phyloP scores from a whole-genome alignment of 2,797 vertebrate species.

The Protosalanx chinensis region DNA sequence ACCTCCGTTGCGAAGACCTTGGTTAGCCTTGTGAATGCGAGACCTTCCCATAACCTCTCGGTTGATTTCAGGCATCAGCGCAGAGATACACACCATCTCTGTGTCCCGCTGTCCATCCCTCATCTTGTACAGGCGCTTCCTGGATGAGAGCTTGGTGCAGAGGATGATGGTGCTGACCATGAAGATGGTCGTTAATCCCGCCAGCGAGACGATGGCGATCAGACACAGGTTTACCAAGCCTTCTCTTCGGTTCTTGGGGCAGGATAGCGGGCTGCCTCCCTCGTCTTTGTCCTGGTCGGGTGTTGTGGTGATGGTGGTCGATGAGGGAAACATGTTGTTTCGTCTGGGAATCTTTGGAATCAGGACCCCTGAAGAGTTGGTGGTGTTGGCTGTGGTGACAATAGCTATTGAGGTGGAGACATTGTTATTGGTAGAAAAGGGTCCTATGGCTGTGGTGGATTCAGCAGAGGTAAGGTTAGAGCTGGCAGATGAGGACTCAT shows the following conservation, averaged over 20 bases:
- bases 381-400: background rate
- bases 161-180: constrained; percentile 69
- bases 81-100: constrained; percentile 87
- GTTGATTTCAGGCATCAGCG: constrained; percentile 74
- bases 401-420: background rate
- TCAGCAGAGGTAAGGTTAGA: too few relatives aligned
- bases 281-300: background rate
- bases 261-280: background rate
- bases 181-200: constrained; percentile 70
- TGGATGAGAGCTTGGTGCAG: constrained; percentile 62
- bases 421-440: background rate
- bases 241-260: background rate
- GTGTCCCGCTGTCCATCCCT: constrained; percentile 56
- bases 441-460: background rate
- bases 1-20: constrained; percentile 43
- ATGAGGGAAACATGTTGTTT: background rate
- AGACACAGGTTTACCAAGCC: constrained; percentile 67
- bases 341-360: background rate
- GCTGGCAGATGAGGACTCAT: background rate
- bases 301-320: background rate
- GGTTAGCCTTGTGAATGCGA: constrained; percentile 51
- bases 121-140: constrained; percentile 42
- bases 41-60: constrained; percentile 23
- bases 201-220: constrained; percentile 72
- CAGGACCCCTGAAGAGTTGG: constrained; percentile 8